These are phyloP conservation scores for Eptesicus fuscus DNA, from an alignment of 2,113 vertebrate species.

Conservation along the genomic window DNA sequence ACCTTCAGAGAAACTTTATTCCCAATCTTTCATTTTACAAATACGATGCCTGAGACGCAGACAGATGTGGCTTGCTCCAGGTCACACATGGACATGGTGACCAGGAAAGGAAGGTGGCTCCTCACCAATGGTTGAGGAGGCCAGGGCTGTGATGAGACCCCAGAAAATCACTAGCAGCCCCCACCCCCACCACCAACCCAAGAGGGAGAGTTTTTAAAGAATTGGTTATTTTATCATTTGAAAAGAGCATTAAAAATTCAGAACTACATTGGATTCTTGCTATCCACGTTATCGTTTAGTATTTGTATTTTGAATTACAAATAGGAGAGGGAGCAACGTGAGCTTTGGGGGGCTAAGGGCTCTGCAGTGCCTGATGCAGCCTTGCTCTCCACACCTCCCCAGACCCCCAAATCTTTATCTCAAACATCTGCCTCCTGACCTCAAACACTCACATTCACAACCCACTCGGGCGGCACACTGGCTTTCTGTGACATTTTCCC, in stretches of 20 bases:
- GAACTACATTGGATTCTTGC: background rate
- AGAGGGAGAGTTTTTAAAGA: background rate
- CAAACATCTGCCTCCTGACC: background rate
- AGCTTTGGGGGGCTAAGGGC: background rate
- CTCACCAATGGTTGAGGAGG: background rate
- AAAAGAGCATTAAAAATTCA: background rate
- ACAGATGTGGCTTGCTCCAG: background rate
- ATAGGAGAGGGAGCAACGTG: background rate
- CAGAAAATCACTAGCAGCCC: background rate
- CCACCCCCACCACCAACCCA: too few species aligned
- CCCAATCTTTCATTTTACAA: background rate
- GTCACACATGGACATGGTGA: background rate
- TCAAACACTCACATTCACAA: background rate
- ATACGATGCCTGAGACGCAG: background rate
- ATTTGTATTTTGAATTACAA: background rate
- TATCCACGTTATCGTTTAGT: background rate
- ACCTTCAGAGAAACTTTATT: background rate
- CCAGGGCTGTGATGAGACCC: background rate
- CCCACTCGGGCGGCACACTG: fast-evolving
- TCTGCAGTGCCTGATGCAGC: background rate
- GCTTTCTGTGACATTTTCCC: background rate
- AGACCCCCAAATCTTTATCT: background rate
- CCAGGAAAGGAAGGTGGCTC: background rate
- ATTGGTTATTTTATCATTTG: background rate
- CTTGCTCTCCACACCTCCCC: background rate